These are phyloP conservation scores for Danionella cerebrum DNA, from an alignment of 2,113 vertebrate species.

Conservation along the genomic window DNA sequence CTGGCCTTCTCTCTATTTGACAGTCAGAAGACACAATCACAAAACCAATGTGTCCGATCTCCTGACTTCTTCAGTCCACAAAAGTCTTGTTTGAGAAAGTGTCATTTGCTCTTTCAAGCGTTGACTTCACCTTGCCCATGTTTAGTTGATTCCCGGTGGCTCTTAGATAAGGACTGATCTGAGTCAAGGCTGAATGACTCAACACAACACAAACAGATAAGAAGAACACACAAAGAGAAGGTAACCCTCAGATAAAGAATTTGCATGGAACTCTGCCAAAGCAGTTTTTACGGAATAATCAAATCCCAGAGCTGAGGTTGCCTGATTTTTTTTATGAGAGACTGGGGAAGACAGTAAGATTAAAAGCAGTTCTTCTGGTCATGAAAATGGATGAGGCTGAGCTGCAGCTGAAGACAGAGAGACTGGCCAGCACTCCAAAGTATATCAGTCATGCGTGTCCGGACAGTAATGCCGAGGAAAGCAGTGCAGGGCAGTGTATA, in stretches of 20 bases:
- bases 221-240: slow-evolving; percentile 15
- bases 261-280: neutral
- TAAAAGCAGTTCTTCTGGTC: slow-evolving; percentile 9
- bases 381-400: slow-evolving; percentile 53
- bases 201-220: slow-evolving; percentile 35
- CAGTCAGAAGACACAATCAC: slow-evolving; percentile 5
- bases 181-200: slow-evolving; percentile 48
- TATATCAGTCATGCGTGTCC: slow-evolving; percentile 45
- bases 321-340: neutral
- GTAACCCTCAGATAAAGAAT: slow-evolving; percentile 13
- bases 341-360: slow-evolving; percentile 6
- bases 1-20: slow-evolving; percentile 14
- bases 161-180: slow-evolving; percentile 28
- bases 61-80: slow-evolving; percentile 7
- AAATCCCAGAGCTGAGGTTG: neutral
- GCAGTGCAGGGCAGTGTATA: slow-evolving; percentile 7
- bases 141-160: slow-evolving; percentile 41
- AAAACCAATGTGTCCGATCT: neutral
- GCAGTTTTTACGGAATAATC: slow-evolving; percentile 7
- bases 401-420: slow-evolving; percentile 43
- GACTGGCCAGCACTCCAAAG: slow-evolving; percentile 29
- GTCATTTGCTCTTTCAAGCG: slow-evolving; percentile 32
- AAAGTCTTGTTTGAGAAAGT: slow-evolving; percentile 28
- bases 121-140: slow-evolving; percentile 30
- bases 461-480: slow-evolving; percentile 35